Evolutionary conservation across 1,140 invertebrate species (phyloP), one percentile per base, ranked within the genome.

Genomic region (Diabrotica virgifera): DNA sequence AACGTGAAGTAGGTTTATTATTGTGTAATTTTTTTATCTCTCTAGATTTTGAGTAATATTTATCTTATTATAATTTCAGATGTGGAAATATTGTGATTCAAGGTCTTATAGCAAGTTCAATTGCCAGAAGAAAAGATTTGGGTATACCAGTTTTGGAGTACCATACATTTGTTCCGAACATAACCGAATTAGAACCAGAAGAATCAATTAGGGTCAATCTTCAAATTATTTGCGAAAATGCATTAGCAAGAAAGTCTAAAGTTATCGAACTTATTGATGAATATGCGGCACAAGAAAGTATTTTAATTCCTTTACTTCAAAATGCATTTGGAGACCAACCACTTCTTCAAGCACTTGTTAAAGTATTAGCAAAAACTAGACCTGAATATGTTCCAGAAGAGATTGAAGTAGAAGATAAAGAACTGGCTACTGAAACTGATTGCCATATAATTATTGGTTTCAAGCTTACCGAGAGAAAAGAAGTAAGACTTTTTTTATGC

Each of bases 81-180:
- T 86, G 89, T 60, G 93, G 92, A 40, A 92, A 93, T 58, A 88
- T 97, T 11, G 91, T 94, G 80, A 86, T 96, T 36, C 84, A 86
- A 63, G 94, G 93, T 52, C 78, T 97, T 0, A 89, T 90, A 71
- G 91, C 91, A 0, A 92, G 86, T 69, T 66, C 89, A 5, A 94
- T 96, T 54, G 83, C 91, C 6, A 85, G 87, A 64, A 85, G 83
- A 35, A 83, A 86, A 66, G 82, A 83, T 8, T 79, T 84, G 5
- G 85, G 84, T 7, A 83, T 88, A 14, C 88, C 89, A 10, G 86
- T 91, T 5, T 72, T 91, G 7, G 90, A 92, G 74, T 85, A 86
- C 72, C 93, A 91, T 71, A 80, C 84, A 63, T 96, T 97, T 74
- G 75, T 95, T 4, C 86, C 92, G 0, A 86, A 91, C 74, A 80